A percentile compares a stretch with the other conserved stretches of the same genome.
phyloP scores from a whole-genome alignment of 2,113 vertebrate genomes.

The Channa maculata region DNA sequence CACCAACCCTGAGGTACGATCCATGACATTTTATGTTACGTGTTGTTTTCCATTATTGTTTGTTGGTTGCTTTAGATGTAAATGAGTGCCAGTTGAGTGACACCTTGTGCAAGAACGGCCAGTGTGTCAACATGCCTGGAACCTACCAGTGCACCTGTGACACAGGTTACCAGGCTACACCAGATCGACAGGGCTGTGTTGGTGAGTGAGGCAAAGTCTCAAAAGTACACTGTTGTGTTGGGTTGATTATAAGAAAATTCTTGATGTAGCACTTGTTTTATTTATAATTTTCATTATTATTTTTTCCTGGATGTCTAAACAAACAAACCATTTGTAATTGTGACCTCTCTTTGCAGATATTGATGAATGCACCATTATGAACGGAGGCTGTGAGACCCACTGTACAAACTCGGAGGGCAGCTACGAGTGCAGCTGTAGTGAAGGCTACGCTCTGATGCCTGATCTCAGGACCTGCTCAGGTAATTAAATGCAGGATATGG shows the following conservation, averaged over 20 bases:
- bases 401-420: conserved; percentile 94
- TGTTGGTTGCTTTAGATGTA: conserved; percentile 82
- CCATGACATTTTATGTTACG: neutral
- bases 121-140: conserved; percentile 91
- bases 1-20: neutral
- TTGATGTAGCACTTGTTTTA: neutral
- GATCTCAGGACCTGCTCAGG: conserved; percentile 91
- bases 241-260: too few relatives aligned
- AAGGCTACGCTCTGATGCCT: conserved; percentile 90
- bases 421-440: conserved; percentile 92
- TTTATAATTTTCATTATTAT: neutral
- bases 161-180: conserved; percentile 89
- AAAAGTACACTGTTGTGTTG: too few relatives aligned
- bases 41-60: neutral
- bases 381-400: conserved; percentile 91
- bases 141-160: conserved; percentile 92
- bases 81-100: conserved; percentile 93
- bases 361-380: conserved; percentile 86
- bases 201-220: conserved; percentile 81
- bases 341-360: conserved; percentile 75
- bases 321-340: neutral
- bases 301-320: too few relatives aligned
- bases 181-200: conserved; percentile 88
- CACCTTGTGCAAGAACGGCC: conserved; percentile 89
- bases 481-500: conserved; percentile 52